Base-by-base conservation (phyloP, 2,113 vertebrate species). In the Callipepla californica region DNA sequence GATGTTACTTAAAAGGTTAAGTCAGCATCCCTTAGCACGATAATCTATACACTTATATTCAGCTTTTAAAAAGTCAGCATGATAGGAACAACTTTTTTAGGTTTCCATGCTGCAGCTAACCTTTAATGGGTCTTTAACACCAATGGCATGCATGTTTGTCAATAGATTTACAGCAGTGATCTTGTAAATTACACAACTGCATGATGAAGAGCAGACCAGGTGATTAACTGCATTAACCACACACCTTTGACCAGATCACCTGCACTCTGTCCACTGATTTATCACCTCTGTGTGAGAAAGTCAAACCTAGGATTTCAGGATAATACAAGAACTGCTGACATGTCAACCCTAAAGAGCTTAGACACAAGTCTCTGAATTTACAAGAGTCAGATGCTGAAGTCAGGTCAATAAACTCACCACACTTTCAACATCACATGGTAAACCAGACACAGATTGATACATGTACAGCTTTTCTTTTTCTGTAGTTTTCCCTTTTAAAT, bases 221-320 rank as follows among this genome's bases (percentile, higher is more conserved):
- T 76, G 69, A 92, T 91, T 74, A 95, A 86, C 78, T 85, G 40
- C 13, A 50, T 84, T 79, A 94, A 63, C 77, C 30, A 61, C 55
- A 68, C 61, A 85, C 69, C 34, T 95, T 74, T 89, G 58, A 88
- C 85, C 55, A 77, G 38, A 44, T 87, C 62, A 86, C n/a, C 44
- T 81, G 87, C 48, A 79, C 62, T 83, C 51, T 85, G 10, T 30
- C 26, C 58, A n/a, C 63, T 63, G 42, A 87, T 92, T 87, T 85
- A 84, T 92, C 75, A 85, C 36, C 13, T 85, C 73, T 72, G 6
- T 50, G 36, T 76, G 70, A 87, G 48, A 85, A 47, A 91, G 61
- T 14, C 40, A 81, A 69, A 62, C 4, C 9, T 50, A 73, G 34
- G 40, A 76, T 66, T 86, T 86, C 30, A 81, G 72, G 13, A 68